Evolutionary conservation across 2,797 vertebrate species (phyloP).

Genomic region (Hypotaenidia okinawae): DNA sequence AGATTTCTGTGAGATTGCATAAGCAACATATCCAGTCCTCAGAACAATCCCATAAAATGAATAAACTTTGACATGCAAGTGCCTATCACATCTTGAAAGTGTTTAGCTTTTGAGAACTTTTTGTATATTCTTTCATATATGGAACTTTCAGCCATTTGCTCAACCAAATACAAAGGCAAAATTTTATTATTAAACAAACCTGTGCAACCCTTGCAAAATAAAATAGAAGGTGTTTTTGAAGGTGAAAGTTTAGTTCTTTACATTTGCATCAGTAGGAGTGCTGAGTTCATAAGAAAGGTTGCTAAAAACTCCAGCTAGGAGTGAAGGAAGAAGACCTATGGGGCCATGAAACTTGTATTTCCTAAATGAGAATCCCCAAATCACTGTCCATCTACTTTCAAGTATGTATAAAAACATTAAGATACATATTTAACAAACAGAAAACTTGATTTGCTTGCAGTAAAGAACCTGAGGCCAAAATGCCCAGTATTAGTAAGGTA

Average conservation of each 20-base stretch:
- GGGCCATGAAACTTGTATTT: neutral
- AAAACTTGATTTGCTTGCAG: neutral
- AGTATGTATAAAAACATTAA: neutral
- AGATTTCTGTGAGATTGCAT: conserved; percentile 42
- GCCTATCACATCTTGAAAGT: conserved; percentile 46
- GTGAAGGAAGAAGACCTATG: neutral
- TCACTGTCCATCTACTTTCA: neutral
- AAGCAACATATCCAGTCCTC: neutral
- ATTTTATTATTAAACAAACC: neutral
- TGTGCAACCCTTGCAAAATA: neutral
- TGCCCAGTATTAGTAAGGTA: too few species aligned
- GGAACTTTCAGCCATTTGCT: neutral
- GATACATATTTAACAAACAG: neutral
- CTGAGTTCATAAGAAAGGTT: neutral
- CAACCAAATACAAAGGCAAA: neutral
- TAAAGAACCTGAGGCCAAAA: neutral
- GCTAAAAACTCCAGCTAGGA: neutral
- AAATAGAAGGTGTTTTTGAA: neutral
- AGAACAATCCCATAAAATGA: neutral
- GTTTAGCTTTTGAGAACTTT: conserved; percentile 24
- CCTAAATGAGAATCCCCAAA: neutral
- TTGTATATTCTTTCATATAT: neutral
- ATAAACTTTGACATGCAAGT: conserved; percentile 42
- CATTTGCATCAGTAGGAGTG: neutral
- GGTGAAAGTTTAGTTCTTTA: neutral